These are phyloP conservation scores for Catocala fraxini DNA, from an alignment of 2,888 invertebrate genomes.

Conservation along the genomic window DNA sequence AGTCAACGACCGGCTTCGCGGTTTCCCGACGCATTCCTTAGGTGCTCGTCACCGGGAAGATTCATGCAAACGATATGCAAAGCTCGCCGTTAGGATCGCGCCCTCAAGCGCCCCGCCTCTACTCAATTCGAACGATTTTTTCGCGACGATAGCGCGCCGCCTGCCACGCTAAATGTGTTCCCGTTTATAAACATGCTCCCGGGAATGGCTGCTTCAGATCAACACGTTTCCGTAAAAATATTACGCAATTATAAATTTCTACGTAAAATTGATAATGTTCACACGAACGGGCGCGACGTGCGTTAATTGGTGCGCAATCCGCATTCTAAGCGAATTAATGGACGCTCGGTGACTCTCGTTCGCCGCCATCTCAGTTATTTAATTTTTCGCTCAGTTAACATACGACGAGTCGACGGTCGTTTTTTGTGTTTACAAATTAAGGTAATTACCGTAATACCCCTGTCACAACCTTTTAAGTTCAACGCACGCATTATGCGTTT, in stretches of 20 bases:
- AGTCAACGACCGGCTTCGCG: conserved; percentile 72
- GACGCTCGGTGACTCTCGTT: conserved; percentile 37
- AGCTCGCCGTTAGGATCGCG: conserved; percentile 64
- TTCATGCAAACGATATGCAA: conserved; percentile 77
- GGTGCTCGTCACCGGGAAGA: conserved; percentile 71
- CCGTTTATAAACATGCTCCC: conserved; percentile 46
- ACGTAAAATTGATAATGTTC: conserved; percentile 67
- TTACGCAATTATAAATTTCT: conserved; percentile 62
- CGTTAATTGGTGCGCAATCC: conserved; percentile 65
- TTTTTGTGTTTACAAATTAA: conserved; percentile 85
- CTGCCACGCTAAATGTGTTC: conserved; percentile 33
- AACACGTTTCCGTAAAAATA: conserved; percentile 57
- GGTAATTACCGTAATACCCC: conserved; percentile 82
- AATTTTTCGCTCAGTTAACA: conserved; percentile 70
- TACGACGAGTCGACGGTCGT: conserved; percentile 67
- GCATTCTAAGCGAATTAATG: conserved; percentile 61
- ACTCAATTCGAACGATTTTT: conserved; percentile 56
- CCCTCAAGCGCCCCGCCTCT: conserved; percentile 50
- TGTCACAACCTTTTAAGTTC: conserved; percentile 86
- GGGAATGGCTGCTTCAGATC: conserved; percentile 49
- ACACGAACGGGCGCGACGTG: conserved; percentile 52
- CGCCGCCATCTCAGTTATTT: conserved; percentile 61
- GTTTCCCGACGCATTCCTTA: conserved; percentile 71
- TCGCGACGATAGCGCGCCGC: conserved; percentile 45
- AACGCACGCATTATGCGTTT: conserved; percentile 74